Base-by-base conservation (phyloP, 2,797 vertebrate species). In the Anguilla obscura region DNA sequence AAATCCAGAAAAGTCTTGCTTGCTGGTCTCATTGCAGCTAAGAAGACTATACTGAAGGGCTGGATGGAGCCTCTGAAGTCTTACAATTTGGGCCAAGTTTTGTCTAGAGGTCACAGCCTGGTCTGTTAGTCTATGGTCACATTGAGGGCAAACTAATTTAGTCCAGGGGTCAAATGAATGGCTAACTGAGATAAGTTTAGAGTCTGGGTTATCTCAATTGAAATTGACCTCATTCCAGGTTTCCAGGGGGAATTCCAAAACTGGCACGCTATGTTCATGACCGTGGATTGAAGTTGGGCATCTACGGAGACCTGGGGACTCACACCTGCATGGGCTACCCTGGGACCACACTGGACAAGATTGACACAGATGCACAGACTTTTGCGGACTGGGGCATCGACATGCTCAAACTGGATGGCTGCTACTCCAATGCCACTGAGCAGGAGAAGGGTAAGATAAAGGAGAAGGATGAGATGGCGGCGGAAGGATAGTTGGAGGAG, bases 331-430 rank as follows among this genome's bases (percentile, higher is more conserved):
- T 89, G 14, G 97, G 95, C 0, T 99, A 97, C 92, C 97, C 98
- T 0, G 98, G 98, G 18, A 99, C 97, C 27, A 95, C 96, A 0
- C 90, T 99, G 88, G 96, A 97, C 91, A 93, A 89, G 0, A 95
- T 98, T 1, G 9, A 94, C 60, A 92, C 92, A 6, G 98, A 99
- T 0, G 98, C 98, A 0, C 93, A 95, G 30, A 99, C 98, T 14
- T 98, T 99, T 1, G 98, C 98, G 0, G 93, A 96, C 0, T 99
- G 98, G 98, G 97, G 94, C 50, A 95, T 99, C 90, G 98, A 99
- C 89, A 98, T 99, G 98, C 92, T 99, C 2, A 99, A 99, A 91
- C 93, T 96, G 88, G 98, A 99, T 0, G 98, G 98, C 33, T 99
- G 98, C 92, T 99, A 96, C 89, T 99, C 98, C 0, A 96, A 96